A percentile compares a stretch with the other conserved stretches of the same genome.
These are phyloP conservation scores for Nannospalax galili DNA, from an alignment of 2,113 vertebrate species.

Conservation along the genomic window DNA sequence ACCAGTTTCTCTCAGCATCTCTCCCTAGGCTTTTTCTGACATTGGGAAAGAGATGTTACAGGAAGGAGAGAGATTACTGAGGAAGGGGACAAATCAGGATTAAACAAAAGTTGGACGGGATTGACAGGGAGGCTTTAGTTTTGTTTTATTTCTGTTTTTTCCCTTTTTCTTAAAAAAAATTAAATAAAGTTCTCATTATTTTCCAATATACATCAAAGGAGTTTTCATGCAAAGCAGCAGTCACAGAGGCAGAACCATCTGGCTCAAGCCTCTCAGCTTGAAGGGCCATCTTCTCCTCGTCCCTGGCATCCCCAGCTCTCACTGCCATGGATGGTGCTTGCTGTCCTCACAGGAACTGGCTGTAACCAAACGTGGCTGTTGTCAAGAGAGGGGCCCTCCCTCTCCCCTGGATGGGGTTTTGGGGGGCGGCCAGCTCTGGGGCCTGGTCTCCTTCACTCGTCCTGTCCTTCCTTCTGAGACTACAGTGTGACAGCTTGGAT, in stretches of 20 bases:
- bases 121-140: constrained; percentile 79
- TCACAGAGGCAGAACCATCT: constrained; percentile 79
- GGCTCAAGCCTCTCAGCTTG: constrained; percentile 65
- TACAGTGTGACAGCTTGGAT: constrained; percentile 58
- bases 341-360: constrained; percentile 37
- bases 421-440: constrained; percentile 46
- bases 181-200: constrained; percentile 87
- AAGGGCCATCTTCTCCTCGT: constrained; percentile 59
- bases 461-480: constrained; percentile 64
- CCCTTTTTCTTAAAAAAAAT: constrained; percentile 77
- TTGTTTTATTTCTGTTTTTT: constrained; percentile 58
- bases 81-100: background rate
- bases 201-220: constrained; percentile 87
- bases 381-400: constrained; percentile 46
- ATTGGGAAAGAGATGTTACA: background rate
- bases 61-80: background rate
- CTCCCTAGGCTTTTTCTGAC: constrained; percentile 30
- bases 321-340: background rate
- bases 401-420: constrained; percentile 26
- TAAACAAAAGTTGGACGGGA: constrained; percentile 77
- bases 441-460: constrained; percentile 68
- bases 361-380: constrained; percentile 27
- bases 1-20: constrained; percentile 23
- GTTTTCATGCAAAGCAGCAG: constrained; percentile 90
- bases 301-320: background rate